A percentile compares a stretch with the other conserved stretches of the same genome.
phyloP scores from a whole-genome alignment of 2,888 invertebrate genomes.

The Achlya flavicornis region DNA sequence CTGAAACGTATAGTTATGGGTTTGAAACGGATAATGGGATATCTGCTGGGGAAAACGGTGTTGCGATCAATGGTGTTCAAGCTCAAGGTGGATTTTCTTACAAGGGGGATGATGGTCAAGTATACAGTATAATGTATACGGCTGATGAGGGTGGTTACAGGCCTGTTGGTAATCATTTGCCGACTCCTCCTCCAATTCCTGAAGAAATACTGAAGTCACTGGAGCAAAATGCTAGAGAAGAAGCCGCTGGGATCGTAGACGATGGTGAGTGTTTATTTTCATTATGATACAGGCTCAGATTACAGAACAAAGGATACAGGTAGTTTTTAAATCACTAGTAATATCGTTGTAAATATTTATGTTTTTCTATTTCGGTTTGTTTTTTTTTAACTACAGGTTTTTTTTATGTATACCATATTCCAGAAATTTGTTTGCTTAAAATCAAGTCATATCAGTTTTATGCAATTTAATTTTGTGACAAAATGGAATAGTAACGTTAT shows the following conservation, averaged over 20 bases:
- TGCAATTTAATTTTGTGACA: no score
- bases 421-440: no score
- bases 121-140: constrained; percentile 69
- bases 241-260: constrained; percentile 67
- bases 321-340: no score
- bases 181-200: constrained; percentile 72
- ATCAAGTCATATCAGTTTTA: no score
- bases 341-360: no score
- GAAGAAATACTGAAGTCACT: constrained; percentile 65
- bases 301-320: no score
- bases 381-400: no score
- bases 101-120: constrained; percentile 70
- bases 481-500: no score
- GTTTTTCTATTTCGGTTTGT: no score
- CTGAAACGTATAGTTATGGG: constrained; percentile 61
- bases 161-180: constrained; percentile 67
- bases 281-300: not conserved
- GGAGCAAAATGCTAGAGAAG: constrained; percentile 69
- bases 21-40: constrained; percentile 75
- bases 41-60: constrained; percentile 61
- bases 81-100: constrained; percentile 71
- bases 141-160: constrained; percentile 69
- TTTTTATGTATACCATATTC: no score
- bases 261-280: constrained; percentile 61
- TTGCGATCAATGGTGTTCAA: constrained; percentile 59